Percentiles rank a stretch among this genome's conserved stretches.
Evolutionary conservation across 1,140 invertebrate species (phyloP).

Genomic region (Anastrepha obliqua): DNA sequence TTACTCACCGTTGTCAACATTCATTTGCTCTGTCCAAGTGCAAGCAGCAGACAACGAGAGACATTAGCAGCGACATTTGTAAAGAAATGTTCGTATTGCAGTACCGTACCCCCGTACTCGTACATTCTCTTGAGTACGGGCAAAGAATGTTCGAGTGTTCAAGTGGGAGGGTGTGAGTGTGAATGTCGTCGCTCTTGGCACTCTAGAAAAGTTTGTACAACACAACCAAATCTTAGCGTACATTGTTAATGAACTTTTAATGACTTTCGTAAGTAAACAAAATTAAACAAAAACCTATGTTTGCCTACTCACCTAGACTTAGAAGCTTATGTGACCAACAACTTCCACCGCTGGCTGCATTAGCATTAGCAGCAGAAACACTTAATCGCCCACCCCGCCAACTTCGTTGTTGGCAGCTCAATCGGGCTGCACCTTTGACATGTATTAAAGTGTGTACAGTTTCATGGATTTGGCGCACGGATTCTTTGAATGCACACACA

Average conservation of each 20-base stretch:
- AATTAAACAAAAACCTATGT: neutral
- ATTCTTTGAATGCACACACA: neutral
- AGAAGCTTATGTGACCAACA: neutral
- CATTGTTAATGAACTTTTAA: constrained; percentile 74
- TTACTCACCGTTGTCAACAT: neutral
- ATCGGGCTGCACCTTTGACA: neutral
- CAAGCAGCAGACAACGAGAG: neutral
- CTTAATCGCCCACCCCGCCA: neutral
- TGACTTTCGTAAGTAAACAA: constrained; percentile 63
- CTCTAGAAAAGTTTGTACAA: neutral
- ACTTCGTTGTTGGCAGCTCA: neutral
- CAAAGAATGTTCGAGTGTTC: neutral
- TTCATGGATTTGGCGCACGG: neutral
- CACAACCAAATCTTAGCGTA: constrained; percentile 67
- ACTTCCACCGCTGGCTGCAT: neutral
- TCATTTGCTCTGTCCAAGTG: neutral
- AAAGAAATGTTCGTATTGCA: neutral
- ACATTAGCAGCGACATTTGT: neutral
- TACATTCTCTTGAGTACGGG: too few relatives aligned
- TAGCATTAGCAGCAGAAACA: neutral
- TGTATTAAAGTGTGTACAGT: neutral
- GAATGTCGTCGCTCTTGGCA: neutral
- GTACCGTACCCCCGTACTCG: too few relatives aligned
- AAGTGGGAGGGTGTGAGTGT: neutral
- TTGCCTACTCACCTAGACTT: neutral